Base-by-base conservation (phyloP, 1,140 invertebrate species). In the Aethina tumida region DNA sequence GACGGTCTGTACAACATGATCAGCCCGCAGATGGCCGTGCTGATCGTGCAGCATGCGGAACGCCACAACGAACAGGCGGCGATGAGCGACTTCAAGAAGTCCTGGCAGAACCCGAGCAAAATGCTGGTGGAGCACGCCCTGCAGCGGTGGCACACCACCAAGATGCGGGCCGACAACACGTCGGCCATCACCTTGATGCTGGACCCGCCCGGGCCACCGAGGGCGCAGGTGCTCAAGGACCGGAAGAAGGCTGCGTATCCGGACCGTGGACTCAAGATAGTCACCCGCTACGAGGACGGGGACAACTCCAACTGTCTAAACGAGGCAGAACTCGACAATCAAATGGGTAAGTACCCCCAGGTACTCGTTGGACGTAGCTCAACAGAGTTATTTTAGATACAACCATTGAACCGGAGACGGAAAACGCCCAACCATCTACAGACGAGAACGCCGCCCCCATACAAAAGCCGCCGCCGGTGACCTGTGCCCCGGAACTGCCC, bases 1-100 rank as follows among this genome's bases (percentile, higher is more conserved):
- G 95, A 98, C 67, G 95, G 95, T 3, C 64, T 97, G 7, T 97
- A 91, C 87, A 97, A 98, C 63, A 92, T 97, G 77, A 62, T 97
- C 24, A 79, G 76, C 2, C 71, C 90, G 0, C 71, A 82, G 51
- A 75, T 77, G 48, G 86, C 90, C n/a, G 87, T 96, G 3, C 71
- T 77, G 27, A 74, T 86, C 45, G 91, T 96, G 4, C 79, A 86
- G 48, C 52, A 60, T 22, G 81, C 84, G 6, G 86, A 90, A 59
- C 72, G 70, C 35, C 79, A 85, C 26, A 90, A 92, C 58, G 84
- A 89, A 55, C 73, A 75, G 43, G 70, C 70, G 29, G 50, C 67
- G 13, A 58, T 62, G 14, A 50, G 52, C 27, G 50, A 59, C 39
- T 43, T 38, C 5, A 54, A 53, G 26, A 55, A 58, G 42, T 68